Evolutionary conservation across 2,113 vertebrate species (phyloP).

Genomic region (Eclectus roratus): DNA sequence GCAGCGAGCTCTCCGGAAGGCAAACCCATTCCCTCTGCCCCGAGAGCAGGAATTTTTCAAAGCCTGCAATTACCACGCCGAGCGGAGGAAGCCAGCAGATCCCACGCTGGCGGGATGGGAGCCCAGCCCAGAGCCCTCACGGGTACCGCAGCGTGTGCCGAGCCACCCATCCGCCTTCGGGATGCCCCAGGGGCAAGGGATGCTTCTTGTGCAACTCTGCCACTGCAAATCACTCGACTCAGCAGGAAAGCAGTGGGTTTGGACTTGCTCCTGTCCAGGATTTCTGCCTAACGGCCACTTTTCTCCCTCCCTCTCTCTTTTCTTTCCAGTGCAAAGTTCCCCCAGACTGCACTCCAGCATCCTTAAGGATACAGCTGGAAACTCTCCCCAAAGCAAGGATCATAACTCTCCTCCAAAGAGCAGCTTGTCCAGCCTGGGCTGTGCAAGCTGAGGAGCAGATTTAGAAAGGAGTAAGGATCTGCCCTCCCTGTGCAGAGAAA

Average conservation of each 20-base stretch:
- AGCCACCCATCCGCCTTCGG: background rate
- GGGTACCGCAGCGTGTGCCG: background rate
- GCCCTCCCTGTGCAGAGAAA: background rate
- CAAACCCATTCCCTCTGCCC: background rate
- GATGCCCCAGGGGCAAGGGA: background rate
- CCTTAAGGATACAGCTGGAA: background rate
- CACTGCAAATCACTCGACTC: background rate
- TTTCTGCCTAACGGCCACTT: background rate
- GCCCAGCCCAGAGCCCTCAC: background rate
- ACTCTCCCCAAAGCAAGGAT: background rate
- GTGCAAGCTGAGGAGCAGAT: background rate
- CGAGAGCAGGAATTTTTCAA: constrained; percentile 31
- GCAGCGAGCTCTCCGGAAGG: background rate
- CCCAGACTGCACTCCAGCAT: background rate
- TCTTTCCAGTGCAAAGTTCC: background rate
- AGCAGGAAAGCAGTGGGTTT: background rate
- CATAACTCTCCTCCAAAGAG: background rate
- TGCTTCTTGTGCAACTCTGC: background rate
- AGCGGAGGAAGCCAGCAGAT: background rate
- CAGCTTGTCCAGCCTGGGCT: background rate
- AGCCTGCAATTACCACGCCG: background rate
- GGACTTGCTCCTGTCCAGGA: background rate
- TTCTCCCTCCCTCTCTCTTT: background rate
- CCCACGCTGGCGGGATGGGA: background rate
- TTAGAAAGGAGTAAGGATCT: background rate